Evolutionary conservation across 2,888 invertebrate genomes (phyloP), one percentile per base, ranked within the genome.

Genomic region (Drosophila melanosoma): DNA sequence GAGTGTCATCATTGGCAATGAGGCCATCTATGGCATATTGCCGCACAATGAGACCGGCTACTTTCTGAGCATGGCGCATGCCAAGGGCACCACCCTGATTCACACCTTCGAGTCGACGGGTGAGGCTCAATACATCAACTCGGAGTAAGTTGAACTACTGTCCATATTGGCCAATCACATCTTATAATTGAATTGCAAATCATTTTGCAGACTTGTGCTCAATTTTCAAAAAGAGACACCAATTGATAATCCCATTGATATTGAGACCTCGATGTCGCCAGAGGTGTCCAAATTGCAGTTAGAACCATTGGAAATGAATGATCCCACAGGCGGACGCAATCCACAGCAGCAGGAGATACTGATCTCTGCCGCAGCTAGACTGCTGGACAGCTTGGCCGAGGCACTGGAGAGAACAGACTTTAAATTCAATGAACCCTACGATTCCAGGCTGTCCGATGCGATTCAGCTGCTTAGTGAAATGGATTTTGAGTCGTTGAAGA

Each of bases 41-140:
- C 91, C 92, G 3, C 92, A 93, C 78, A 78, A 91, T 35, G 91
- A 91, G 64, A 92, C 92, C 8, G 91, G 91, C 1, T 93, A 93
- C 74, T 92, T 92, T 56, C 76, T 93, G 2, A 91, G 90, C 63
- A 90, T 91, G 89, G 93, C 92, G 1, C 92, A 92, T 68, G 92
- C 93, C 6, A 92, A 93, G 80, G 93, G 93, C n/a, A 91, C 92
- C 17, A 92, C 93, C 12, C 76, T 93, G n/a, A 85, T 93, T 29
- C 93, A 93, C 72, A 93, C 93, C 17, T 93, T 93, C 62, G 93
- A 93, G 77, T 93, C 93, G 0, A 93, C 93, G 12, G 93, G 93
- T 17, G 93, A 93, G 81, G 93, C 93, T 4, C 93, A 93, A 63
- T 93, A 86, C 64, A 92, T 93, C 11, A 92, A 91, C 67, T 93